Conservation (phyloP, 2,113 vertebrate species). For the Corythornis madagascariensis region DNA sequence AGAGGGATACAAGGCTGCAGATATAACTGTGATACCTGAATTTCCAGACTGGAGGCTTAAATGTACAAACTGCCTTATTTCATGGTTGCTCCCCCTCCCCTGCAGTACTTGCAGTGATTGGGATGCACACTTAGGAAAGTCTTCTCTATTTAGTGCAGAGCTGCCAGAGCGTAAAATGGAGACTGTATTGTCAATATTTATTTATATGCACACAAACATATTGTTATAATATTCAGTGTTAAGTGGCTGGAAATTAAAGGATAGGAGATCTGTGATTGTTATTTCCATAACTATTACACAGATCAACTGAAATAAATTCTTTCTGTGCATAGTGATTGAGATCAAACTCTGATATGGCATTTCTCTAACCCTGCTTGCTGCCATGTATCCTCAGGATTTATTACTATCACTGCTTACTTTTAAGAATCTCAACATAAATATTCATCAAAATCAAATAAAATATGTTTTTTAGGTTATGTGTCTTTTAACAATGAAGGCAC, state of each 20-base stretch:
- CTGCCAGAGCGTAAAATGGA: background rate
- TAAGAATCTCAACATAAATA: conserved; percentile 15
- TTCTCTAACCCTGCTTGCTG: background rate
- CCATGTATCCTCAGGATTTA: background rate
- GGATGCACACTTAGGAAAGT: background rate
- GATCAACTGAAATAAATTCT: background rate
- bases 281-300: conserved; percentile 12
- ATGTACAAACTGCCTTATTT: background rate
- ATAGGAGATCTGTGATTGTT: background rate
- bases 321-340: background rate
- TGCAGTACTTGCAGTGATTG: background rate
- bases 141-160: background rate
- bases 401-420: background rate
- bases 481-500: background rate
- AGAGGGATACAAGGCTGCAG: background rate
- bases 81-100: fast-evolving
- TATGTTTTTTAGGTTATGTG: background rate
- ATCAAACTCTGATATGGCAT: background rate
- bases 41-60: background rate
- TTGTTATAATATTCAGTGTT: background rate
- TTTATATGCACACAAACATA: background rate
- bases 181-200: background rate
- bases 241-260: background rate
- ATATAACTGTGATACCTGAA: background rate
- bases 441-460: conserved; percentile 26